Evolutionary conservation across 2,113 vertebrate species (phyloP).

Genomic region (Meriones unguiculatus): DNA sequence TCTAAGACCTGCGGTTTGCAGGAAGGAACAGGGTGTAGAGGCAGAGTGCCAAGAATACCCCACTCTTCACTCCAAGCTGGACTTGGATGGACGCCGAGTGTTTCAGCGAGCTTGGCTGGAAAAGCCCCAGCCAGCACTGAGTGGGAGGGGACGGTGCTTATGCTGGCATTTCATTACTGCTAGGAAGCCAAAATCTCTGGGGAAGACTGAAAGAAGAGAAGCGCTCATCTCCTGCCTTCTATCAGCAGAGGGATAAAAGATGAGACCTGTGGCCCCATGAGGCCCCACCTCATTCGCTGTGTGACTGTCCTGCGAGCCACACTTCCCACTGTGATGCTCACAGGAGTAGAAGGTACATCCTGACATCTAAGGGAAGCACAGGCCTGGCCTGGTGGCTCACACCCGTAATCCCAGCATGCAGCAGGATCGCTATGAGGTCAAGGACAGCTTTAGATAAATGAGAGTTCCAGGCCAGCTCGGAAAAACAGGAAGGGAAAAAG

Average conservation of each 20-base stretch:
- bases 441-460: neutral
- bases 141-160: neutral
- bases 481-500: neutral
- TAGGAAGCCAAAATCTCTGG: neutral
- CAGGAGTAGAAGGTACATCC: neutral
- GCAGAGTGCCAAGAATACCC: neutral
- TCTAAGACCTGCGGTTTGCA: neutral
- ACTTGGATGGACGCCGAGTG: neutral
- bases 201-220: neutral
- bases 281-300: neutral
- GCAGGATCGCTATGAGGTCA: neutral
- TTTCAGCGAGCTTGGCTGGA: neutral
- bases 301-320: neutral
- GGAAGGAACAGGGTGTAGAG: neutral
- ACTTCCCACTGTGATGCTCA: neutral
- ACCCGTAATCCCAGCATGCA: too few species aligned
- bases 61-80: neutral
- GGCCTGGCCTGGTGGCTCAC: neutral
- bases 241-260: neutral
- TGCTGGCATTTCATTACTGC: neutral
- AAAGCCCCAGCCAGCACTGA: neutral
- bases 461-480: neutral
- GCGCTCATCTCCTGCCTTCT: neutral
- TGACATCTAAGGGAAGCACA: neutral
- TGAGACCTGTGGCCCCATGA: too few species aligned